phyloP scores from a whole-genome alignment of 2,888 invertebrate species.

The Sipha maydis region DNA sequence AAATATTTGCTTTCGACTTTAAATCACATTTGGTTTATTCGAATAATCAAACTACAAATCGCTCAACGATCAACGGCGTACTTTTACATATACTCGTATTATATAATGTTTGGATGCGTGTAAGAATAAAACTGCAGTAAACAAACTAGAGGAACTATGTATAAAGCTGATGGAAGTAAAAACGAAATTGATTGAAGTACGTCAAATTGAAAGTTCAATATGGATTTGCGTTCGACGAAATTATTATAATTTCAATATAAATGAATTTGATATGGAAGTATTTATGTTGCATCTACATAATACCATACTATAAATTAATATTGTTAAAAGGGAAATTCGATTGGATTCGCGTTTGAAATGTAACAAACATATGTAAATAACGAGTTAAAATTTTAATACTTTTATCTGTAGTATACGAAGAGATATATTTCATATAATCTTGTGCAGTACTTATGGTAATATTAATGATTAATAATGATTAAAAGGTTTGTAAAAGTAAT shows the following conservation, averaged over 20 bases:
- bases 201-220: neutral
- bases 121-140: too few relatives aligned
- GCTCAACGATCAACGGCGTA: neutral
- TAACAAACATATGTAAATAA: too few relatives aligned
- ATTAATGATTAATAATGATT: neutral
- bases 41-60: too few relatives aligned
- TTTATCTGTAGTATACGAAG: neutral
- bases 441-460: neutral
- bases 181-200: neutral
- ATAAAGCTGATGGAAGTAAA: too few relatives aligned
- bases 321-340: neutral
- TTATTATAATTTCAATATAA: neutral
- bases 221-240: neutral
- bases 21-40: too few relatives aligned
- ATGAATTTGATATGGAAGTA: neutral
- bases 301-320: neutral
- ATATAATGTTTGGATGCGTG: too few relatives aligned
- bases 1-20: too few relatives aligned
- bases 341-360: neutral
- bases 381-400: too few relatives aligned
- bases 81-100: too few relatives aligned
- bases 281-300: neutral
- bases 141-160: too few relatives aligned
- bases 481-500: neutral
- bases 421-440: neutral